phyloP scores from a whole-genome alignment of 2,113 vertebrate species.

The Pao palembangensis region DNA sequence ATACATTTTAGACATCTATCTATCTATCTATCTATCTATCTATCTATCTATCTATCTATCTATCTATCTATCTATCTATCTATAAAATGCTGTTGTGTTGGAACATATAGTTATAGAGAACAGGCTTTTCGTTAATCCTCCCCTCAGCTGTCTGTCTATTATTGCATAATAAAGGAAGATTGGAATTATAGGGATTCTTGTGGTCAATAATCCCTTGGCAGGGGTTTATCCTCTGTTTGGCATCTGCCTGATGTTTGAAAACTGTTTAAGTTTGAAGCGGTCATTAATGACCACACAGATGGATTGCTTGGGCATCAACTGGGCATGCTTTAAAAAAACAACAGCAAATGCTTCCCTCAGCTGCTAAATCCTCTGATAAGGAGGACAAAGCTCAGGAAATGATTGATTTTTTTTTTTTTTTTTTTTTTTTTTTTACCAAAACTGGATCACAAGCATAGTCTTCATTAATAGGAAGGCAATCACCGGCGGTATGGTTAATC shows the following conservation, averaged over 20 bases:
- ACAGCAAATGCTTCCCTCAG: constrained; percentile 6
- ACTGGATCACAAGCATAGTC: background rate
- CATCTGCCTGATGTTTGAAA: constrained; percentile 36
- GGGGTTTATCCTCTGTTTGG: constrained; percentile 54
- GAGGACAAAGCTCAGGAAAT: background rate
- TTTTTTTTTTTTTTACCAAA: background rate
- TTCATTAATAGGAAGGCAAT: constrained; percentile 8
- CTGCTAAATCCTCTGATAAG: constrained; percentile 10
- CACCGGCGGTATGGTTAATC: constrained; percentile 48
- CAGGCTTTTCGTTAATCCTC: constrained; percentile 52
- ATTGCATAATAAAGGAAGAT: constrained; percentile 73
- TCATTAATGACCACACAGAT: constrained; percentile 22
- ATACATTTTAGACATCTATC: background rate
- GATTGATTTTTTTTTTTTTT: constrained; percentile 1
- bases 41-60: too few species aligned
- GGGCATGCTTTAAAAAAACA: background rate
- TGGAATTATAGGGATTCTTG: constrained; percentile 67
- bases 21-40: background rate
- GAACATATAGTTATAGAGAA: constrained; percentile 56
- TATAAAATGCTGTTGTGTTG: constrained; percentile 13
- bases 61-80: too few species aligned
- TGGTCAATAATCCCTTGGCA: constrained; percentile 61
- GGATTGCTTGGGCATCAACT: constrained; percentile 8
- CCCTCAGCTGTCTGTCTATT: constrained; percentile 64
- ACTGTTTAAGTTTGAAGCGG: constrained; percentile 44